Conservation (phyloP, 1,140 invertebrate species). For the Helicorthomorpha holstii region DNA sequence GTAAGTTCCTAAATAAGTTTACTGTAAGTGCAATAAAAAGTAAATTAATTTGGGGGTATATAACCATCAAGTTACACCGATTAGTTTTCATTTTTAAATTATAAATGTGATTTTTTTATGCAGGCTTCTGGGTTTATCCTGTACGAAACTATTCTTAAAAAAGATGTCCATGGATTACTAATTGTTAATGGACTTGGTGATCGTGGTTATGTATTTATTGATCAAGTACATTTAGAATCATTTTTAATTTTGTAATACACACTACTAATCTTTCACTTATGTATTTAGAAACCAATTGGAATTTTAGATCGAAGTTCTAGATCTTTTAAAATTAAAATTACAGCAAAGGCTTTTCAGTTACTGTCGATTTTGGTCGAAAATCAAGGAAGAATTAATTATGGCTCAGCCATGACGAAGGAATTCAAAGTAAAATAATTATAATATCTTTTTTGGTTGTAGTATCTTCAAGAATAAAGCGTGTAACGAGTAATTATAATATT, state of each 20-base stretch:
- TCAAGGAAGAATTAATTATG: conserved; percentile 59
- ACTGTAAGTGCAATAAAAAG: too few species aligned
- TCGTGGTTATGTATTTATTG: conserved; percentile 43
- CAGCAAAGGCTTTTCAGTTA: conserved; percentile 29
- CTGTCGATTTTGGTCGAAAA: conserved; percentile 63
- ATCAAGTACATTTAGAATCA: too few species aligned
- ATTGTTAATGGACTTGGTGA: conserved; percentile 41
- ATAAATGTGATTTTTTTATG: background rate
- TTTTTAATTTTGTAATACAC: background rate
- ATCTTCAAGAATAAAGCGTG: too few species aligned
- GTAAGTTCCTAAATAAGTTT: too few species aligned
- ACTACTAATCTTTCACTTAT: background rate
- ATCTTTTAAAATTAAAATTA: conserved; percentile 33
- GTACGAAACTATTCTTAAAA: conserved; percentile 44
- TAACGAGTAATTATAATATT: background rate
- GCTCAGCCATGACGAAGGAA: conserved; percentile 41
- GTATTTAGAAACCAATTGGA: conserved; percentile 23
- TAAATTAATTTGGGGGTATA: too few species aligned
- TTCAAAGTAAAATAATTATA: conserved; percentile 15
- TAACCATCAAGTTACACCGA: too few species aligned
- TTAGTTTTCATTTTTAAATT: too few species aligned
- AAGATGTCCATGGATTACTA: conserved; percentile 31
- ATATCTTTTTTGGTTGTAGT: too few species aligned
- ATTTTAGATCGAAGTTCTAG: conserved; percentile 38
- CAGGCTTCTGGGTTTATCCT: conserved; percentile 46